Evolutionary conservation across 2,113 vertebrate species (phyloP).

Genomic region (Mobula birostris): DNA sequence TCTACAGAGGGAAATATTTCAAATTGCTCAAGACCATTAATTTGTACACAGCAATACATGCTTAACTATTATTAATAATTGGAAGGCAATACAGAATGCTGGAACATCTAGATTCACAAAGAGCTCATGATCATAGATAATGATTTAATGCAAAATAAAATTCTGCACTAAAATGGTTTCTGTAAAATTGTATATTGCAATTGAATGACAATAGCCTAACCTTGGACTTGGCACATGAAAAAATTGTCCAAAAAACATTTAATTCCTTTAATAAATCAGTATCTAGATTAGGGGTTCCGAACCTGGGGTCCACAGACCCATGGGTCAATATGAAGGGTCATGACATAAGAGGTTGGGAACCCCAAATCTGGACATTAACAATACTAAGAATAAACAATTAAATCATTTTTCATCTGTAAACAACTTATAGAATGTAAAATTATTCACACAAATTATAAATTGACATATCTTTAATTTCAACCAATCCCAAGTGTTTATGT

Average conservation of each 20-base stretch:
- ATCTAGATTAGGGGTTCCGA: too few species aligned
- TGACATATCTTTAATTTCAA: conserved; percentile 35
- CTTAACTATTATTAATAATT: not conserved
- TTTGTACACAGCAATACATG: not conserved
- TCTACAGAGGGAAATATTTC: not conserved
- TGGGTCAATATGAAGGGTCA: too few species aligned
- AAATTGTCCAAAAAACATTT: not conserved
- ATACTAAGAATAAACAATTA: not conserved
- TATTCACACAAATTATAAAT: conserved; percentile 38
- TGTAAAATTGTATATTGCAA: not conserved
- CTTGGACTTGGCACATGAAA: not conserved
- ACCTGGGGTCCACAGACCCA: too few species aligned
- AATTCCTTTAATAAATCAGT: not conserved
- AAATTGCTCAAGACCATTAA: not conserved
- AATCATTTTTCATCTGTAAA: not conserved
- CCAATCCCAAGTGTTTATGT: conserved; percentile 15
- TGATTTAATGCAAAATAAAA: not conserved
- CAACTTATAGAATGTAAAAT: conserved; percentile 9
- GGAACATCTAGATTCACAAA: not conserved
- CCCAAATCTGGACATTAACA: not conserved
- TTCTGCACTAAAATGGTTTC: not conserved
- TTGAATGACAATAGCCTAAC: not conserved
- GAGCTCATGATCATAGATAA: not conserved
- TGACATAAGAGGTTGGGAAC: too few species aligned
- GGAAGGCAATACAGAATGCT: not conserved